phyloP scores from a whole-genome alignment of 2,113 vertebrate genomes.

The Percopsis transmontana region DNA sequence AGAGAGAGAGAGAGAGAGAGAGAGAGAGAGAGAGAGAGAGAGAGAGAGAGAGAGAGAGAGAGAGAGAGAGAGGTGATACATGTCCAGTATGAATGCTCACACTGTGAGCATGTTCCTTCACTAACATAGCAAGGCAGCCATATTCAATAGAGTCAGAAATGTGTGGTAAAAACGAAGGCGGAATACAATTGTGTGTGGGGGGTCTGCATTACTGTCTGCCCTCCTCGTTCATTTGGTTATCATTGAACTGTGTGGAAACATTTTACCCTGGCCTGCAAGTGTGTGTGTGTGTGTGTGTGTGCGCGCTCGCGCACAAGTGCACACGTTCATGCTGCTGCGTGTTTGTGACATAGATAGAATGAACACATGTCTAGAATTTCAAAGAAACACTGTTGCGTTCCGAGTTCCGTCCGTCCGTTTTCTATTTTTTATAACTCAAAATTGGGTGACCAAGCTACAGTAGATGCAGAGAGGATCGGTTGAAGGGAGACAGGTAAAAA shows the following conservation, averaged over 20 bases:
- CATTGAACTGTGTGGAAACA: neutral
- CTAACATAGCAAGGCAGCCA: no score
- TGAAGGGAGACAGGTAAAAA: neutral
- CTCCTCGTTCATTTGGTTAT: neutral
- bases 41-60: neutral
- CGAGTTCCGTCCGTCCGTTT: no score
- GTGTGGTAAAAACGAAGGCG: no score
- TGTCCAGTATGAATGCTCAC: neutral
- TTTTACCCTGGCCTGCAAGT: neutral
- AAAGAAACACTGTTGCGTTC: no score
- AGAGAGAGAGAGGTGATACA: constrained; percentile 1
- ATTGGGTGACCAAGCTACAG: no score
- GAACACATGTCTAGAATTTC: no score
- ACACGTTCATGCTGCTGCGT: neutral
- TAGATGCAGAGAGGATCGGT: neutral
- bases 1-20: neutral
- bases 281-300: neutral
- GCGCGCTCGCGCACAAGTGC: neutral
- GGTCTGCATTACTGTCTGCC: no score
- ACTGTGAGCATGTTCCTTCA: neutral
- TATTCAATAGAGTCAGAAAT: no score
- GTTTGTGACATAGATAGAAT: no score
- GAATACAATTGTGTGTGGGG: no score
- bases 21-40: constrained; percentile 5
- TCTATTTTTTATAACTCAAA: neutral